Conservation (phyloP, 2,888 invertebrate genomes). For the Linnaemya tessellans region DNA sequence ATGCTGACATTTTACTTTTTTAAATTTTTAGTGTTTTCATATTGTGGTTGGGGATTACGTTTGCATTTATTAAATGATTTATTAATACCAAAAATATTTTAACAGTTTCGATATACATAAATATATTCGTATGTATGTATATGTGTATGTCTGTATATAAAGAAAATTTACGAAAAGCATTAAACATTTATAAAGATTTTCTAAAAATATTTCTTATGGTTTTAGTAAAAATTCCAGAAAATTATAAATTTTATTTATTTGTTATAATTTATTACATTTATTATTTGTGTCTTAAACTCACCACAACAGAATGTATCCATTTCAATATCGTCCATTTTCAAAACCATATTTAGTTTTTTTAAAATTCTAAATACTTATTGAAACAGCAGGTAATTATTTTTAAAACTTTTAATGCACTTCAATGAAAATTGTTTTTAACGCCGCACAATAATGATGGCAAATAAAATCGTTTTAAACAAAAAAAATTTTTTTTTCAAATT, state of each 20-base stretch:
- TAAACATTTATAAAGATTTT: no score
- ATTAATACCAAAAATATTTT: no score
- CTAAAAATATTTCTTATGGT: no score
- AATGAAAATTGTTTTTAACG: background rate
- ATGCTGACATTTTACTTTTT: no score
- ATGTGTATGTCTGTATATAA: no score
- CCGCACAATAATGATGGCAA: background rate
- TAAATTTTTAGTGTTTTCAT: no score
- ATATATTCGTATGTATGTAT: no score
- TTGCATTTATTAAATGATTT: no score
- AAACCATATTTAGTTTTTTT: slow-evolving; percentile 71
- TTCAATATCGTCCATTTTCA: slow-evolving; percentile 80
- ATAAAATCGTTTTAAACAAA: background rate
- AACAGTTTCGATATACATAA: no score
- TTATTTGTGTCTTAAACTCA: slow-evolving; percentile 74
- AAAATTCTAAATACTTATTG: slow-evolving; percentile 22
- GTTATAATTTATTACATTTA: background rate
- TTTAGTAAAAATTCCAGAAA: no score
- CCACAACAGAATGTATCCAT: slow-evolving; percentile 82
- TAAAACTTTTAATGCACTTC: background rate
- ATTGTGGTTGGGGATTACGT: no score
- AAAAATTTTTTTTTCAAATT: background rate
- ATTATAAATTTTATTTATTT: background rate
- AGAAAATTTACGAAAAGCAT: no score
- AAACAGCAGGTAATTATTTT: background rate